These are phyloP conservation scores for Mythimna impura DNA, from an alignment of 2,888 invertebrate species.

Conservation along the genomic window DNA sequence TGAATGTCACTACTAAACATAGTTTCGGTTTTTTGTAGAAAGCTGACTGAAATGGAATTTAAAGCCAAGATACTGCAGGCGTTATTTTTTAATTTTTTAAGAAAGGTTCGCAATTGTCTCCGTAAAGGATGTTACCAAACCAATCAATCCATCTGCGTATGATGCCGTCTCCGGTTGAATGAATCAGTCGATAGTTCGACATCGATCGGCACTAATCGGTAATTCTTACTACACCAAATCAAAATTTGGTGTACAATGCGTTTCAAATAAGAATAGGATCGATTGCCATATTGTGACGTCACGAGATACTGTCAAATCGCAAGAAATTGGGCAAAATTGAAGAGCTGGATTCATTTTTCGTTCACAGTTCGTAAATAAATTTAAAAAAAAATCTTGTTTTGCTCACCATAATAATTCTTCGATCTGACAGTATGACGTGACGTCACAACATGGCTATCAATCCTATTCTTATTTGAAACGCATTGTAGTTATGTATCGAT, in stretches of 20 bases:
- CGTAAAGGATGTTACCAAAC: neutral
- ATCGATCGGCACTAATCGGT: neutral
- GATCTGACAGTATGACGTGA: no score
- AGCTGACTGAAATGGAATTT: neutral
- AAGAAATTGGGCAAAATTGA: no score
- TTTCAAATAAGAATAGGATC: no score
- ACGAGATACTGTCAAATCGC: no score
- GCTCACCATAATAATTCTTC: no score
- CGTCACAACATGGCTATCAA: no score
- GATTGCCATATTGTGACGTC: no score
- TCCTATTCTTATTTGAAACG: no score
- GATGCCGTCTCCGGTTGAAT: neutral
- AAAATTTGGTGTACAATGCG: neutral
- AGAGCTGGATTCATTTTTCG: no score
- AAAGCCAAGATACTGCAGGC: neutral
- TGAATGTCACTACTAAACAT: slow-evolving; percentile 19
- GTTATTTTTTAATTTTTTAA: neutral
- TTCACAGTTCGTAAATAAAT: no score
- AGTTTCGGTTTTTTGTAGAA: slow-evolving; percentile 19
- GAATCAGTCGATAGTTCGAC: neutral
- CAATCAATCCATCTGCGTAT: neutral
- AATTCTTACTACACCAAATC: neutral
- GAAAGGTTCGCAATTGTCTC: neutral
- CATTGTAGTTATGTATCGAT: no score
- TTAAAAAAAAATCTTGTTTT: no score